A percentile compares a stretch with the other conserved stretches of the same genome.
These are phyloP conservation scores for Podarcis siculus DNA, from an alignment of 2,797 vertebrate species.

Conservation along the genomic window DNA sequence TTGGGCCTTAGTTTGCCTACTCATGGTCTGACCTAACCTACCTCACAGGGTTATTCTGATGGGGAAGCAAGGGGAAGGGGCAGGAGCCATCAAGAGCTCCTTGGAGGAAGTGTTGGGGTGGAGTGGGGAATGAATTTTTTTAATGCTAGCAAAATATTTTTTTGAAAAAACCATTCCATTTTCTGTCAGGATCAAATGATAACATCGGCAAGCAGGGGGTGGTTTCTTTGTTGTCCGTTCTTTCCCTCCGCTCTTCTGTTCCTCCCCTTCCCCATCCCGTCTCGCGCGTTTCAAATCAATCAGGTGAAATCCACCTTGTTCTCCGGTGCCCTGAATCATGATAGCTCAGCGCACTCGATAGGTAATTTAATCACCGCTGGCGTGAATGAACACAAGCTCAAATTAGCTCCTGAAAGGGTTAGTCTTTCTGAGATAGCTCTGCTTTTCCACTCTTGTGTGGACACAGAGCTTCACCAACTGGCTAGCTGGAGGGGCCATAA, in stretches of 20 bases:
- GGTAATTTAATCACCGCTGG: constrained; percentile 81
- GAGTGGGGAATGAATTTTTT: not conserved
- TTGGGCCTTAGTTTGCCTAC: no score
- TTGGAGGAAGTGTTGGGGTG: not conserved
- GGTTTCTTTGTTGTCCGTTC: not conserved
- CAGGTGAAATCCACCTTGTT: constrained; percentile 81
- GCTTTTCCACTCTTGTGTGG: constrained; percentile 82
- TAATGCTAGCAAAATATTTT: not conserved
- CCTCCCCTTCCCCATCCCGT: constrained; percentile 34
- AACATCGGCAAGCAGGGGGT: not conserved
- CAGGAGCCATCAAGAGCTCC: no score
- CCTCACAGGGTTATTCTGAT: not conserved
- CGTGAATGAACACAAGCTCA: constrained; percentile 79
- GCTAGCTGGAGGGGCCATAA: constrained; percentile 84
- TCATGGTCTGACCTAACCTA: not conserved
- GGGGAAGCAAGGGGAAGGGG: not conserved
- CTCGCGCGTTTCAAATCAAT: constrained; percentile 77
- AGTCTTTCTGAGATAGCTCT: constrained; percentile 76
- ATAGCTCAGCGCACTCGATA: constrained; percentile 82
- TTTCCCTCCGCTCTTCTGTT: constrained; percentile 63
- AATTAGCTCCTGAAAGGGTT: constrained; percentile 81
- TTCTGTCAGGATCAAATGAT: not conserved
- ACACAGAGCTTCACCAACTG: constrained; percentile 85
- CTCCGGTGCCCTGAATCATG: constrained; percentile 80
- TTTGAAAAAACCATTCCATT: not conserved